Conservation (phyloP, 2,888 invertebrate genomes). For the Crepidodera aurea region DNA sequence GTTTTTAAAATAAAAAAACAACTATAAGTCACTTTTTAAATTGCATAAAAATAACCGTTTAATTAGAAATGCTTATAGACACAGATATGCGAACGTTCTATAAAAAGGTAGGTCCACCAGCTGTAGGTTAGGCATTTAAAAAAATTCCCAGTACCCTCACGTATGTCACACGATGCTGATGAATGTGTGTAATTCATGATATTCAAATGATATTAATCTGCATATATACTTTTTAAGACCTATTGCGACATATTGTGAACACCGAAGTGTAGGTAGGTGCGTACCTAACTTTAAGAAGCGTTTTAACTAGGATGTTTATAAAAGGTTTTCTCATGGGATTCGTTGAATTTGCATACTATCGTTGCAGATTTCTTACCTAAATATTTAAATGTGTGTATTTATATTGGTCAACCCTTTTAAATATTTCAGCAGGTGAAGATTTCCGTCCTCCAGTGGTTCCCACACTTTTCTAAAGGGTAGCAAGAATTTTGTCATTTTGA, state of each 20-base stretch:
- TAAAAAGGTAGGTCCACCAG: no score
- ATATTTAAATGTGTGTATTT: neutral
- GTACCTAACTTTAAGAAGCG: conserved; percentile 4
- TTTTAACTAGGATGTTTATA: neutral
- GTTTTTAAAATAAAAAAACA: no score
- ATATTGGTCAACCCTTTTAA: neutral
- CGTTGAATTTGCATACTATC: conserved; percentile 1
- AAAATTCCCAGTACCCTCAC: neutral
- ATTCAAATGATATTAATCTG: conserved; percentile 14
- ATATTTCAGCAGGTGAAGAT: neutral
- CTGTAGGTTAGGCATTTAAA: neutral
- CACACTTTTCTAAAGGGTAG: no score
- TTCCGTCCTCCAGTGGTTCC: neutral
- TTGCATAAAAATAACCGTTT: no score
- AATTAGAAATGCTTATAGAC: no score
- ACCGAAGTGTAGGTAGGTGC: conserved; percentile 11
- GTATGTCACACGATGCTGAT: neutral
- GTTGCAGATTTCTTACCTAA: conserved; percentile 4
- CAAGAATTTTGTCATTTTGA: no score
- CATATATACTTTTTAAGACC: conserved; percentile 16
- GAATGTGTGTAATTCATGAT: neutral
- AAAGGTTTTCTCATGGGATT: conserved; percentile 15
- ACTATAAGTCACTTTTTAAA: no score
- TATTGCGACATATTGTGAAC: conserved; percentile 10
- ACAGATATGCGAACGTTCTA: no score